Base-by-base conservation (phyloP, 2,113 vertebrate species). In the Forbesichthys papilliferus region DNA sequence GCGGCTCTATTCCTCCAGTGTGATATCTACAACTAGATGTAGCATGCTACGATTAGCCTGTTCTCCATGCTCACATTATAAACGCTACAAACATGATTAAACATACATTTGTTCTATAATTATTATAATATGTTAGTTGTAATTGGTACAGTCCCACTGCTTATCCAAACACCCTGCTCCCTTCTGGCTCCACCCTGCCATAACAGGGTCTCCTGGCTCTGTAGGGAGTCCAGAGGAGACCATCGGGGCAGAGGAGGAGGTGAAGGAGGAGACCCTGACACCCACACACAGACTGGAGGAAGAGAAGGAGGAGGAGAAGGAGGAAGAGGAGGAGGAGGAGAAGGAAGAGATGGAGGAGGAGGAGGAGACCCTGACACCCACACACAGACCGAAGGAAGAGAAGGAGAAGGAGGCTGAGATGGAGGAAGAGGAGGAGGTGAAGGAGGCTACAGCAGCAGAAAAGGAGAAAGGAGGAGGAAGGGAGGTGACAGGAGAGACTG, bases 211-310 rank as follows among this genome's bases (percentile, higher is more conserved):
- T 77, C 75, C n/a, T 1, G 36, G 67, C 64, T 77, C 36, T 71
- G 54, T 27, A 89, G 91, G 64, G n/a, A 80, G 71, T 64, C 27
- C 77, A 2, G 74, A 46, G 5, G 87, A 90, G 36, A 73, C 77
- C 65, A 87, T 88, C 84, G 87, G 88, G 65, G 74, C 80, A 49
- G 89, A 72, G 13, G 75, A 84, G 75, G 80, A 76, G 51, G 82
- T 75, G 53, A 48, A 52, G 6, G 72, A 36, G 16, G 16, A 16
- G 16, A 16, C 16, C 16, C 16, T 16, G 16, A 16, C 16, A 16
- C 16, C 16, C 16, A 16, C 16, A 16, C 16, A 16, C 16, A 16
- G 16, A 16, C 16, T 0, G 16, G 16, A 6, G 2, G 36, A 54
- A 64, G 42, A 54, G 52, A 61, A 5, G 11, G 57, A 54, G 54